A percentile compares a stretch with the other conserved stretches of the same genome.
phyloP scores from a whole-genome alignment of 92 coral and sea anemone species.

The Galaxea fascicularis region DNA sequence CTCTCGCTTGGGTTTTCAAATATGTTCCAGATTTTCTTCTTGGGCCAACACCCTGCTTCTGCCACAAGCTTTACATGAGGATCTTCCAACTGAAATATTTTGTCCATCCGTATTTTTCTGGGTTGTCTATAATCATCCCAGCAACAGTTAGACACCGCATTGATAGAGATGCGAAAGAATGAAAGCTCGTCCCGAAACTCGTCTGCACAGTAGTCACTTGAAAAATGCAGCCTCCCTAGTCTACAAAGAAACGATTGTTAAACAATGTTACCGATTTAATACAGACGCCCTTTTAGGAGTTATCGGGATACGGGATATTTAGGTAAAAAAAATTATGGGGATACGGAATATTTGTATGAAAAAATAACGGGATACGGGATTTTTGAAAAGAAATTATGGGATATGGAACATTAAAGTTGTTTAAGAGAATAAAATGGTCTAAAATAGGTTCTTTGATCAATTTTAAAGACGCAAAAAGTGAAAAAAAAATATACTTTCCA shows the following conservation, averaged over 20 bases:
- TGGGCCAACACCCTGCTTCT: conserved; percentile 24
- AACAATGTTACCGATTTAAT: too few relatives aligned
- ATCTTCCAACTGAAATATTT: conserved; percentile 81
- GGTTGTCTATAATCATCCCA: conserved; percentile 96
- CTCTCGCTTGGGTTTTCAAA: conserved; percentile 83
- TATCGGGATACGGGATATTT: too few relatives aligned
- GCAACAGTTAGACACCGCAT: conserved; percentile 92
- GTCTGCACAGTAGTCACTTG: conserved; percentile 94
- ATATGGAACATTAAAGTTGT: too few relatives aligned
- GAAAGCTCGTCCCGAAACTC: conserved; percentile 93
- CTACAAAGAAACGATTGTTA: conserved; percentile 44
- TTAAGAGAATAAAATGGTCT: too few relatives aligned
- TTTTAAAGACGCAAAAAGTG: too few relatives aligned
- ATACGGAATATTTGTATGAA: too few relatives aligned
- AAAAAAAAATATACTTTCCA: too few relatives aligned
- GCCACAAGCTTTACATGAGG: conserved; percentile 20
- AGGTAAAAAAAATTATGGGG: too few relatives aligned
- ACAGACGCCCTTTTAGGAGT: too few relatives aligned
- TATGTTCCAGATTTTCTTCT: conserved; percentile 63
- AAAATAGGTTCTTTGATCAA: too few relatives aligned
- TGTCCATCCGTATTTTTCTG: conserved; percentile 64
- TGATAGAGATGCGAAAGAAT: conserved; percentile 91
- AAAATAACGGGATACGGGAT: too few relatives aligned
- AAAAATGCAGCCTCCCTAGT: conserved; percentile 87
- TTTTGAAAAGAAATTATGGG: too few relatives aligned